Evolutionary conservation across 2,113 vertebrate species (phyloP).

Genomic region (Nothoprocta pentlandii): DNA sequence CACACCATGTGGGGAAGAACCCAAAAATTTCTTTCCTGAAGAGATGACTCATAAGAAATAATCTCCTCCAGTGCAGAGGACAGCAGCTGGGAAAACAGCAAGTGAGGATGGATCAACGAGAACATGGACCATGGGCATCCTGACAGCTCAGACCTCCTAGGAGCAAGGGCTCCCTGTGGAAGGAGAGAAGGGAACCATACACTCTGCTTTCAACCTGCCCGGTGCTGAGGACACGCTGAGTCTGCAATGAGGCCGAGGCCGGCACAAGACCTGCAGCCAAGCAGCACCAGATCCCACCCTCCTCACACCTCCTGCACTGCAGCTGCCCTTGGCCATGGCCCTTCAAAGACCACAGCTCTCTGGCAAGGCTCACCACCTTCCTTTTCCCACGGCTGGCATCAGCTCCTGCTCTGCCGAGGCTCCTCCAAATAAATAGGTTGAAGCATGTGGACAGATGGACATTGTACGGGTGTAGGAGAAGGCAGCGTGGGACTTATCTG

Average conservation of each 20-base stretch:
- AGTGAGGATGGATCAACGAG: background rate
- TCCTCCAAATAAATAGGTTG: background rate
- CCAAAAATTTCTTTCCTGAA: conserved; percentile 36
- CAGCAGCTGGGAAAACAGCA: conserved; percentile 66
- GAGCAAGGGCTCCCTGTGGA: background rate
- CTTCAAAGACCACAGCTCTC: conserved; percentile 7
- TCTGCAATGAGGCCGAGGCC: background rate
- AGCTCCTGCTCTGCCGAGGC: background rate
- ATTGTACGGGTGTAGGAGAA: background rate
- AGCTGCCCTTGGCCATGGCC: conserved; percentile 1
- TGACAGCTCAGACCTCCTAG: conserved; percentile 34
- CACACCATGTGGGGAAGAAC: background rate
- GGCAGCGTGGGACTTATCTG: fast-evolving
- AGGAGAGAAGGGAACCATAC: background rate
- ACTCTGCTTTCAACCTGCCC: conserved; percentile 15
- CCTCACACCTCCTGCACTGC: conserved; percentile 30
- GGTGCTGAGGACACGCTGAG: background rate
- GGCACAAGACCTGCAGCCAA: background rate
- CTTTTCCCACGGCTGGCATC: background rate
- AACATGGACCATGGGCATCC: background rate
- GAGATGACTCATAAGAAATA: conserved; percentile 41
- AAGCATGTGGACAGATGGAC: background rate
- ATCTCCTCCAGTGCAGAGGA: conserved; percentile 31
- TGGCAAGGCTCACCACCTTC: background rate
- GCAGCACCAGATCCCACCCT: background rate